A percentile compares a stretch with the other conserved stretches of the same genome.
These are phyloP conservation scores for Anagrus nilaparvatae DNA, from an alignment of 1,140 invertebrate species.

Conservation along the genomic window DNA sequence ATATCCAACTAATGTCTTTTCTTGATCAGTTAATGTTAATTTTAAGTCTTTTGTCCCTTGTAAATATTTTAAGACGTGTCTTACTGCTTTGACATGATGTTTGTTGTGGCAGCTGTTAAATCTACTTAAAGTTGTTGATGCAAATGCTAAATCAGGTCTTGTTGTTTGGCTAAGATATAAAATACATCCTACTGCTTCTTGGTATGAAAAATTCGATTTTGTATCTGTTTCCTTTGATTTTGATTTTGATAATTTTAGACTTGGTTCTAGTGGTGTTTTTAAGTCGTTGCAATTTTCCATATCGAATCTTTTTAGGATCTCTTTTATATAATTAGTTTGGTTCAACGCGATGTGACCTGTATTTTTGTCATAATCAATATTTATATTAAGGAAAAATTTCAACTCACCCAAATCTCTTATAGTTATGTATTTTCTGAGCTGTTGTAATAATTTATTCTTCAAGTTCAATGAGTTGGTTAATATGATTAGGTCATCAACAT, in stretches of 20 bases:
- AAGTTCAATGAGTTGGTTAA: not conserved
- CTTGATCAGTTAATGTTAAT: not conserved
- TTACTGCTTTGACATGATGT: not conserved
- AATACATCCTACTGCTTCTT: not conserved
- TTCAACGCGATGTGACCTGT: not conserved
- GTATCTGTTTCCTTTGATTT: not conserved
- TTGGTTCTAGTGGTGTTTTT: not conserved
- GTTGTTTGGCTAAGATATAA: slow-evolving; percentile 2
- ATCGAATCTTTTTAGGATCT: not conserved
- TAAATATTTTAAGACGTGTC: not conserved
- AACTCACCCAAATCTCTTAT: not conserved
- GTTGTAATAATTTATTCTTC: not conserved
- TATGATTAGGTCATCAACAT: not conserved
- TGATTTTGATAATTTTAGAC: not conserved
- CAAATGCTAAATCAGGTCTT: slow-evolving; percentile 4
- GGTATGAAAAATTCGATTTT: not conserved
- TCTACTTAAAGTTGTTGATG: not conserved
- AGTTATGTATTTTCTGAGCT: not conserved
- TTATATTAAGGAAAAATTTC: not conserved
- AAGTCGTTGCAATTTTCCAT: slow-evolving; percentile 1
- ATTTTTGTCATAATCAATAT: not conserved
- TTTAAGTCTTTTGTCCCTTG: not conserved
- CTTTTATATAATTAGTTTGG: not conserved
- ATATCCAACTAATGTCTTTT: not conserved
- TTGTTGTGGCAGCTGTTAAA: not conserved